phyloP scores from a whole-genome alignment of 2,797 vertebrate genomes.

The Tenualosa thibaudeaui region DNA sequence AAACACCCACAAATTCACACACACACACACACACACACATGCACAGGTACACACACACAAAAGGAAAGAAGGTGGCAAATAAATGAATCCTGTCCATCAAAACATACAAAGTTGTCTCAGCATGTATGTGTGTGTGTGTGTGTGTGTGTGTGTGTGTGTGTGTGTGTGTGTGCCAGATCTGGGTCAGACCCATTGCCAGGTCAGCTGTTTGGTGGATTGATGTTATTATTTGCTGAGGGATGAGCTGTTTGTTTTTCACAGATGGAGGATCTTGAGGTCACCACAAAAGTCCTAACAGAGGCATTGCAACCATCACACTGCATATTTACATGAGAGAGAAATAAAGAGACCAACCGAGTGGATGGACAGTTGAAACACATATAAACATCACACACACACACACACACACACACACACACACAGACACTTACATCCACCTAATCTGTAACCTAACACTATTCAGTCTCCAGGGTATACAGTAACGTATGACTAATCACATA shows the following conservation, averaged over 20 bases:
- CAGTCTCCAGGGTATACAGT: slow-evolving; percentile 13
- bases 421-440: neutral
- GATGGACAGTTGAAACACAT: neutral
- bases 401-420: slow-evolving; percentile 4
- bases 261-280: neutral
- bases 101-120: neutral
- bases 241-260: neutral
- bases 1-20: neutral
- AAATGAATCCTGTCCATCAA: too few species aligned
- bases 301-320: neutral
- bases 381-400: slow-evolving; percentile 17
- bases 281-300: neutral
- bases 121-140: neutral
- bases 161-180: neutral
- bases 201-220: neutral
- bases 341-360: neutral
- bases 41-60: neutral
- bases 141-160: neutral
- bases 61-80: too few species aligned
- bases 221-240: neutral
- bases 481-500: slow-evolving; percentile 13
- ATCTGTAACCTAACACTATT: slow-evolving; percentile 28
- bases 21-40: neutral
- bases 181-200: too few species aligned
- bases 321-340: neutral